Evolutionary conservation across 2,888 invertebrate species (phyloP), one percentile per base, ranked within the genome.

Genomic region (Prenolepis imparis): DNA sequence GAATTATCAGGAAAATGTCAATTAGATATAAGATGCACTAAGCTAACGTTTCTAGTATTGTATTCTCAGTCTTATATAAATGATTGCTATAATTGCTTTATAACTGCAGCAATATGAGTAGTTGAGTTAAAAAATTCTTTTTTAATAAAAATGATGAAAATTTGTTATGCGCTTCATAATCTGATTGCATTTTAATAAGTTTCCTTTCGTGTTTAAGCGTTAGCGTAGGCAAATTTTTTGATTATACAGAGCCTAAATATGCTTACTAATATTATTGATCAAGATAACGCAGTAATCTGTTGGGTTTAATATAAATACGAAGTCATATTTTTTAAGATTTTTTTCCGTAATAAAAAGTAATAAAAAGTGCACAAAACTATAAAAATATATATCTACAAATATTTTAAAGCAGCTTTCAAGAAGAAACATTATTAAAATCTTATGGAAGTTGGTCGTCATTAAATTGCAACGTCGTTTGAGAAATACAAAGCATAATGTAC

Each of bases 401-500:
- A 70, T 78, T 68, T 68, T 32, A 59, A 78, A 78, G 18, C 18
- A 44, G 8, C 41, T 78, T 48, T 18, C 11, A 44, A 36, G 36
- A 12, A 67, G 21, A 59, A 41, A 59, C 39, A 15, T 78, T 77
- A 67, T 41, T 59, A 78, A 59, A 8, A 68, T 59, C 59, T 41
- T 67, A 41, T 32, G 32, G 41, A 67, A 67, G 55, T 68, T 5
- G 36, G 67, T 77, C 39, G 21, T 78, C 70, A 59, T 68, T 59
- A 68, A 78, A 68, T 78, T 59, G 41, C 41, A 67, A 28, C 12
- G 28, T 68, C 41, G 28, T 57, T 66, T 67, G 44, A 59, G 44
- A 32, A 68, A 59, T 68, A 24, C 44, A 70, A 59, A 80, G n/a
- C 59, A 36, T 80, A 80, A 59, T 59, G 59, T 68, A 68, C 41